Evolutionary conservation across 2,113 vertebrate species (phyloP), one percentile per base, ranked within the genome.

Genomic region (Nothoprocta perdicaria): DNA sequence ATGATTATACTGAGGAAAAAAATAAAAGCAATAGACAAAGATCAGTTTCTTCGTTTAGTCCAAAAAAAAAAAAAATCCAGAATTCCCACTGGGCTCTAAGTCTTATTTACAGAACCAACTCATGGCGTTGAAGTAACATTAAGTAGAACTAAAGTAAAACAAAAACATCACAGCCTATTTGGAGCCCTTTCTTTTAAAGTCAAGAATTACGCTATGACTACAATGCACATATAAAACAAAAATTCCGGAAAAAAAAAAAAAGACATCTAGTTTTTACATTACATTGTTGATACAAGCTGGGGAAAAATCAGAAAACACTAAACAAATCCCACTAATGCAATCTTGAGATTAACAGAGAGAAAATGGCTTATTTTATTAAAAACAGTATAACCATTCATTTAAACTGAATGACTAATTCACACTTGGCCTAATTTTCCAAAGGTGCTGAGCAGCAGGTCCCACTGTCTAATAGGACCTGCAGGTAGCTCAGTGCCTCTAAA

Each of bases 331-430:
- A 96, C 96, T 96, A 97, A 97, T 95, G 93, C 78, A 96, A 90
- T 95, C 93, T 95, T 96, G 81, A 96, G 97, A 97, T 95, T 92
- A 98, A 97, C 95, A 97, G 97, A 95, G 97, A 95, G 96, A 94
- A 98, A 97, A 97, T 97, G 97, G 97, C 97, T 98, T 98, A 96
- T 97, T 97, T 98, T 97, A 98, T 99, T 98, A 98, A 99, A 99
- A 98, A 98, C 97, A 97, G 97, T 98, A 98, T 99, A 98, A 99
- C 99, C 98, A 97, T 98, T 98, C 98, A 98, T 98, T 98, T 98
- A 98, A 98, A 99, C 98, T 97, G 97, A 98, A 98, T 98, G 97
- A 98, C 96, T 96, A 98, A 97, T 98, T 38, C 98, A 98, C 98
- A 98, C 98, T 96, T 96, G 94, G 96, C 96, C 96, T 97, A 96